These are phyloP conservation scores for Conus ventricosus DNA, from an alignment of 1,140 invertebrate genomes.

Conservation along the genomic window DNA sequence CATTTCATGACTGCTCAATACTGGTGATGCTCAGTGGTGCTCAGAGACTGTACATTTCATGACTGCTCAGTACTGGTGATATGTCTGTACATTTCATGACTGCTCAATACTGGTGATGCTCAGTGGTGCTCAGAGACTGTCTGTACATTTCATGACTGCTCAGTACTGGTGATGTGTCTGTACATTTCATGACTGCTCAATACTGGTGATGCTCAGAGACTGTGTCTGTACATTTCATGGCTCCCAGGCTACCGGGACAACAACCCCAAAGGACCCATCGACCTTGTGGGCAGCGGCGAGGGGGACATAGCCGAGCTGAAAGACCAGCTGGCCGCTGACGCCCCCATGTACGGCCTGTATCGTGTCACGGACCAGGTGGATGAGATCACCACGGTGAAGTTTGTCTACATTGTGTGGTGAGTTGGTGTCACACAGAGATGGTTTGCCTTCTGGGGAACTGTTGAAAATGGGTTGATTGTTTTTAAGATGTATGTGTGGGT, in stretches of 20 bases:
- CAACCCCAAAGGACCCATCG: slow-evolving; percentile 64
- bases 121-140: no score
- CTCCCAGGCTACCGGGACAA: slow-evolving; percentile 55
- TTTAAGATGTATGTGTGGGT: neutral
- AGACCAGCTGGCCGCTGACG: slow-evolving; percentile 50
- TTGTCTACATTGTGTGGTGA: slow-evolving; percentile 72
- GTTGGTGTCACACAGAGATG: slow-evolving; percentile 34
- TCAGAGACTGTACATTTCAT: no score
- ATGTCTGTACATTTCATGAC: no score
- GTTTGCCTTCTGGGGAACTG: neutral
- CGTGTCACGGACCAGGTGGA: slow-evolving; percentile 66
- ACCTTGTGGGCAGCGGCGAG: slow-evolving; percentile 52
- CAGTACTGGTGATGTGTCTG: no score
- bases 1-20: no score
- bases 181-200: no score
- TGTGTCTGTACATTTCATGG: no score
- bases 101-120: no score
- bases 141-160: no score
- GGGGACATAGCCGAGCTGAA: slow-evolving; percentile 61
- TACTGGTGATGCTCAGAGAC: no score
- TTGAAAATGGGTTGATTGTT: neutral
- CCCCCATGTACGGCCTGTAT: slow-evolving; percentile 68
- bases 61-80: no score
- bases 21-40: no score
- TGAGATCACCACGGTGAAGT: slow-evolving; percentile 70